Percentiles rank a stretch among this genome's conserved stretches.
These are phyloP conservation scores for Rhadina sibilatrix DNA, from an alignment of 2,113 vertebrate species.

Conservation along the genomic window DNA sequence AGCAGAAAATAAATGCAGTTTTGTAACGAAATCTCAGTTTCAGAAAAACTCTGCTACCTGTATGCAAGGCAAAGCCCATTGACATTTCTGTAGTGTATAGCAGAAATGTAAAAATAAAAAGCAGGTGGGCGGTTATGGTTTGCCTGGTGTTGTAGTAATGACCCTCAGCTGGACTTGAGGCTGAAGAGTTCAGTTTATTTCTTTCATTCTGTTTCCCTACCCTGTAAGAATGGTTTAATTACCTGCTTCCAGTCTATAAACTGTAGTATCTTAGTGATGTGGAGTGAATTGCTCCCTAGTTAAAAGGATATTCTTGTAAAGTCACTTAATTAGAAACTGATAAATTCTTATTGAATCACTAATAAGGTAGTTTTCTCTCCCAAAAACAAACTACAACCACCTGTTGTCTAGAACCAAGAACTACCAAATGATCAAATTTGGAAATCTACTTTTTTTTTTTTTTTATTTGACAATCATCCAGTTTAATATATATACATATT, in stretches of 20 bases:
- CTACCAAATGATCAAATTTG: not conserved
- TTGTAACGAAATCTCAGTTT: not conserved
- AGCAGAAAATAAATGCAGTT: not conserved
- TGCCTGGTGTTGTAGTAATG: not conserved
- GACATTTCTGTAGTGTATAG: accelerated
- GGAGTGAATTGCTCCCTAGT: not conserved
- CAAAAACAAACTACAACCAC: not conserved
- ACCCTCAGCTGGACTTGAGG: not conserved
- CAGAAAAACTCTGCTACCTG: not conserved
- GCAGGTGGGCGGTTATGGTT: not conserved
- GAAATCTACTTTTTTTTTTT: conserved; percentile 40
- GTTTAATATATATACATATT: conserved; percentile 77
- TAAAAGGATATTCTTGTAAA: not conserved
- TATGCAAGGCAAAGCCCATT: not conserved
- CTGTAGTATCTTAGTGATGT: no score
- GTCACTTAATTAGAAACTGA: not conserved
- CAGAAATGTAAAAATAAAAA: not conserved
- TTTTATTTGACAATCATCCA: conserved; percentile 63
- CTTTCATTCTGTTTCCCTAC: not conserved
- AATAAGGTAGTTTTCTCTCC: not conserved
- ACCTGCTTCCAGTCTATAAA: not conserved
- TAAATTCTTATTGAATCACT: not conserved
- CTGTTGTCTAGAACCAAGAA: not conserved
- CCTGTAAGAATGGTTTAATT: not conserved
- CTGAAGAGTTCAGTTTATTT: not conserved